A percentile compares a stretch with the other conserved stretches of the same genome.
Evolutionary conservation across 2,888 invertebrate genomes (phyloP).

Genomic region (Laspeyria flexula): DNA sequence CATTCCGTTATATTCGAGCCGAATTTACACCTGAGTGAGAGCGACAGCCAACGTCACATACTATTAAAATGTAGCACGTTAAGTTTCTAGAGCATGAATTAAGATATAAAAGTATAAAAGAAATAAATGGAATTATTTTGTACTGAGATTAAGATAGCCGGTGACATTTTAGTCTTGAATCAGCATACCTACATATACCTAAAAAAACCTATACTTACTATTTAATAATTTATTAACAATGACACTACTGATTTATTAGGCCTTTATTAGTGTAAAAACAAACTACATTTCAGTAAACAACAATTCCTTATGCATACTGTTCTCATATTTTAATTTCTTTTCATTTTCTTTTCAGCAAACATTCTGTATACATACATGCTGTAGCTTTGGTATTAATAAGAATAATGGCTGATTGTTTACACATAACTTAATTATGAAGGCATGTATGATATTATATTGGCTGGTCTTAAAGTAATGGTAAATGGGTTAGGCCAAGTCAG

Average conservation of each 20-base stretch:
- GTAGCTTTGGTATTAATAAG: background rate
- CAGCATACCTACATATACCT: too few species aligned
- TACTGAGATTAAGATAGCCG: background rate
- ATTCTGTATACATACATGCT: too few species aligned
- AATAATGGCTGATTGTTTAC: background rate
- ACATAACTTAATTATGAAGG: background rate
- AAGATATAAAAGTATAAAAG: background rate
- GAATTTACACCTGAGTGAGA: constrained; percentile 27
- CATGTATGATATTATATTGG: background rate
- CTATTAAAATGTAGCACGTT: constrained; percentile 29
- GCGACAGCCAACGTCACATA: constrained; percentile 37
- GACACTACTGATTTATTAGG: too few species aligned
- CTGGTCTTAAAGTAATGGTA: background rate
- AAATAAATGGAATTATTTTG: too few species aligned
- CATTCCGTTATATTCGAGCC: constrained; percentile 51
- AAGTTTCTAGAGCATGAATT: constrained; percentile 12
- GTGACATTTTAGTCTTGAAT: too few species aligned
- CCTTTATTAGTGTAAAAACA: too few species aligned
- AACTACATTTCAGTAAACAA: too few species aligned
- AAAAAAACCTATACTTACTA: too few species aligned
- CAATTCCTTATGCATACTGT: too few species aligned
- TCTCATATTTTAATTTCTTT: too few species aligned
- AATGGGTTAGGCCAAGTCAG: constrained; percentile 2
- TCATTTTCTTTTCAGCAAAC: too few species aligned
- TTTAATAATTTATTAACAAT: too few species aligned